Percentiles rank a stretch among this genome's conserved stretches.
These are phyloP conservation scores for Leptopilina myrica DNA, from an alignment of 2,888 invertebrate species.

Conservation along the genomic window DNA sequence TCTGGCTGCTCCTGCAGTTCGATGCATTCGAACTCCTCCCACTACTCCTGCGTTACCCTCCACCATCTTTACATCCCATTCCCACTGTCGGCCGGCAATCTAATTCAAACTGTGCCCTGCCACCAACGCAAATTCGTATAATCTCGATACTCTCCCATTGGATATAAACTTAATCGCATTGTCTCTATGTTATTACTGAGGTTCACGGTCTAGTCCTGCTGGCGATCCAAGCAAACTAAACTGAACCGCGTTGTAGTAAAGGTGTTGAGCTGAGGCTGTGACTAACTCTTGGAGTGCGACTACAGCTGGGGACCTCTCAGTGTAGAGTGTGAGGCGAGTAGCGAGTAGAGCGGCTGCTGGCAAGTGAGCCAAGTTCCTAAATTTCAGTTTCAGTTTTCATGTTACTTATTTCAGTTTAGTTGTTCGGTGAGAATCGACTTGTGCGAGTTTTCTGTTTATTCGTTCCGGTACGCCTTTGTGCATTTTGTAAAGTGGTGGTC, in stretches of 20 bases:
- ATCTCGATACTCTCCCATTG: too few relatives aligned
- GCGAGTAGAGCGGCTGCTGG: slow-evolving; percentile 24
- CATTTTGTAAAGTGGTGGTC: not conserved
- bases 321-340: slow-evolving; percentile 30
- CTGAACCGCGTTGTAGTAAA: too few relatives aligned
- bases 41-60: slow-evolving; percentile 37
- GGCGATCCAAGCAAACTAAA: too few relatives aligned
- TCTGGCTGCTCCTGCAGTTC: slow-evolving; percentile 33
- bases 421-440: slow-evolving; percentile 59
- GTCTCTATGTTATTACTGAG: too few relatives aligned
- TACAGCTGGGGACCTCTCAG: slow-evolving; percentile 41
- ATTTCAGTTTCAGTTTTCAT: not conserved
- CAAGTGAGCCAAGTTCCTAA: slow-evolving; percentile 13
- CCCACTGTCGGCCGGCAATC: not conserved
- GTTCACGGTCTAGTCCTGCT: too few relatives aligned
- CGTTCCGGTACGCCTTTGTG: slow-evolving; percentile 35
- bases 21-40: slow-evolving; percentile 49
- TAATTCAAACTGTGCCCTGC: too few relatives aligned
- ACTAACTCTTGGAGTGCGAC: slow-evolving; percentile 2
- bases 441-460: slow-evolving; percentile 43
- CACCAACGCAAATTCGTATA: not conserved
- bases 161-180: too few relatives aligned
- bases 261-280: too few relatives aligned
- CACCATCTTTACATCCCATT: not conserved
- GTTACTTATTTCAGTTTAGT: slow-evolving; percentile 55